Evolutionary conservation across 2,113 vertebrate species (phyloP), one percentile per base, ranked within the genome.

Genomic region (Chaetorhynchus papuensis): DNA sequence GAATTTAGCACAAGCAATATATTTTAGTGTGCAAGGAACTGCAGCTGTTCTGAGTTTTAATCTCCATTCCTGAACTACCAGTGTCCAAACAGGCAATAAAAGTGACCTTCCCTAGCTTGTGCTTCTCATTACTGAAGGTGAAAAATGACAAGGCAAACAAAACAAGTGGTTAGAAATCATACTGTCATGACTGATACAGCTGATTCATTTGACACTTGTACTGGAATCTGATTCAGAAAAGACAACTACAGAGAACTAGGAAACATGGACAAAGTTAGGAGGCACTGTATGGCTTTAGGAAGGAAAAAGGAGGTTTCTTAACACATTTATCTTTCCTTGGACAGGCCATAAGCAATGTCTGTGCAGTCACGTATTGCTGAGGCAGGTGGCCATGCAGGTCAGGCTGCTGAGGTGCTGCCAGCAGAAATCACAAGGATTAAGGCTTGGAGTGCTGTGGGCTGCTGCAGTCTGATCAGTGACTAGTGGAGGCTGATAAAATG

Each of bases 311-410:
- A 50, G 31, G 15, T 23, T 57, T 60, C 27, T 60, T 30, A 21
- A 16, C 5, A 13, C 18, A 15, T 49, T 61, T 39, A 5, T 64
- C 42, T 70, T 66, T 44, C 22, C 13, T 44, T 50, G 56, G 18
- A 16, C 12, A 35, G 28, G 39, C 23, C 5, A 6, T 27, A 15
- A 83, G 64, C 14, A 37, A 22, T 24, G 54, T 14, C 35, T 61
- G 0, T 7, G 22, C 10, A 26, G 35, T 4, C 9, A 30, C 1
- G 1, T 27, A 11, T 4, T 47, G 70, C 68, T 77, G 81, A 52
- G 81, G 14, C 3, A 42, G 33, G 47, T 17, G 59, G 16, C 75
- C 44, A 11, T 13, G n/a, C 37, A n/a, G 56, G 54, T 61, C 39
- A 33, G 59, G 23, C 41, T 93, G 68, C 35, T 50, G 42, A n/a